These are phyloP conservation scores for Arothron firmamentum DNA, from an alignment of 2,113 vertebrate genomes.

Conservation along the genomic window DNA sequence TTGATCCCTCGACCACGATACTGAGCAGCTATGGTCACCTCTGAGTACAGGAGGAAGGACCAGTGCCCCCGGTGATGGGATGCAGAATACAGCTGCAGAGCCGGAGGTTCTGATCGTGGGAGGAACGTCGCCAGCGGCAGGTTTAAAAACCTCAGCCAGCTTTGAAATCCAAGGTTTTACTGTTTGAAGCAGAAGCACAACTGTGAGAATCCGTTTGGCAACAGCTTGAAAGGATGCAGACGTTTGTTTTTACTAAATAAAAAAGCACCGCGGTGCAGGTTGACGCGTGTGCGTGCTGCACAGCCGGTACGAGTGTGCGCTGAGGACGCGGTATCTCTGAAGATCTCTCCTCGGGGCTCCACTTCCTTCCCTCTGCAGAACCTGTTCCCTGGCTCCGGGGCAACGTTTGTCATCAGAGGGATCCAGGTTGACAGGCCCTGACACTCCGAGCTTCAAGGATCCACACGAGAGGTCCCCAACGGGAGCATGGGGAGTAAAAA, in stretches of 20 bases:
- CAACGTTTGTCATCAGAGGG: conserved; percentile 51
- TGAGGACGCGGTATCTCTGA: conserved; percentile 15
- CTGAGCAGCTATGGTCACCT: too few relatives aligned
- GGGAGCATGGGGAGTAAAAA: conserved; percentile 74
- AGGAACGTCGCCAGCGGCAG: too few relatives aligned
- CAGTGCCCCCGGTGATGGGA: too few relatives aligned
- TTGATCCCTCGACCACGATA: too few relatives aligned
- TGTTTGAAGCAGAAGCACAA: too few relatives aligned
- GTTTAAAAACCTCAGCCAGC: too few relatives aligned
- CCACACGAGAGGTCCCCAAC: conserved; percentile 70
- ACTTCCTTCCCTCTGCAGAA: conserved; percentile 49
- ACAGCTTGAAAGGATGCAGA: not conserved
- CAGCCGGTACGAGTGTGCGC: not conserved
- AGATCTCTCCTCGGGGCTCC: conserved; percentile 44
- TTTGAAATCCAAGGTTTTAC: too few relatives aligned
- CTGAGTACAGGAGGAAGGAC: too few relatives aligned
- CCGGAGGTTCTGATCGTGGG: too few relatives aligned
- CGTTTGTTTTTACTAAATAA: not conserved
- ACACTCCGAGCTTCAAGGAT: conserved; percentile 61
- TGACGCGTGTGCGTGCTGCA: not conserved
- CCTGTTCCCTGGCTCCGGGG: conserved; percentile 59
- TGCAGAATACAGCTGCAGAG: too few relatives aligned
- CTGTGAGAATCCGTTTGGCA: too few relatives aligned
- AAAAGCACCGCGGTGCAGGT: not conserved
- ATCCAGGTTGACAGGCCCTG: conserved; percentile 69